Evolutionary conservation across 1,140 invertebrate species (phyloP), one percentile per base, ranked within the genome.

Genomic region (Drosophila pallidifrons): DNA sequence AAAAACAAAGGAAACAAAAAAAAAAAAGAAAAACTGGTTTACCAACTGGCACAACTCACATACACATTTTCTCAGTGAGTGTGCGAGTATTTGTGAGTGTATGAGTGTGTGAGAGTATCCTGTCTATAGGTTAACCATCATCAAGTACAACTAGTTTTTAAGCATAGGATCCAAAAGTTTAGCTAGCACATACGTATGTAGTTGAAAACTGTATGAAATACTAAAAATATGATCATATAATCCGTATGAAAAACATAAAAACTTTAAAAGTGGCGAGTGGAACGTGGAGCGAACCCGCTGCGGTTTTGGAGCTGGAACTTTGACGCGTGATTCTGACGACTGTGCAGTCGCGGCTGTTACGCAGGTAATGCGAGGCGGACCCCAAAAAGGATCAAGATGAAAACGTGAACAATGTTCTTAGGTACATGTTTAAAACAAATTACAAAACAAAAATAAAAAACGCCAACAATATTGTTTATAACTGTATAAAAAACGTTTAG

Each of bases 21-120:
- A n/a, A n/a, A n/a, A 43, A 47, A 58, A 43, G 54, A 59, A 54
- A 89, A 88, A 88, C 83, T 79, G 83, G 83, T 88, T 88, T 88
- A 65, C 85, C 83, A 88, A 88, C 83, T 88, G 83, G 65, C 75
- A 67, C 52, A 43, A 38, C 64, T 69, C 60, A n/a, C 16, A 60
- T 15, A 59, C 13, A 41, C 59, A 11, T 11, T 10, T 41, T 54
- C 20, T 52, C 30, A 15, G 10, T 49, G 25, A 30, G 25, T 38
- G 55, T 60, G 46, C 52, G 35, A 8, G 46, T 54, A 20, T 52
- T 30, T 41, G 10, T 49, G 25, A 49, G 25, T 25, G 55, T 51
- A 32, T 3, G 32, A 32, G 45, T 59, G 57, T 49, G 25, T 11
- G 25, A 35, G 20, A 30, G 61, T 63, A 59, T 73, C 70, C 63